Conservation (phyloP, 2,888 invertebrate genomes). For the Corbicula japonica region DNA sequence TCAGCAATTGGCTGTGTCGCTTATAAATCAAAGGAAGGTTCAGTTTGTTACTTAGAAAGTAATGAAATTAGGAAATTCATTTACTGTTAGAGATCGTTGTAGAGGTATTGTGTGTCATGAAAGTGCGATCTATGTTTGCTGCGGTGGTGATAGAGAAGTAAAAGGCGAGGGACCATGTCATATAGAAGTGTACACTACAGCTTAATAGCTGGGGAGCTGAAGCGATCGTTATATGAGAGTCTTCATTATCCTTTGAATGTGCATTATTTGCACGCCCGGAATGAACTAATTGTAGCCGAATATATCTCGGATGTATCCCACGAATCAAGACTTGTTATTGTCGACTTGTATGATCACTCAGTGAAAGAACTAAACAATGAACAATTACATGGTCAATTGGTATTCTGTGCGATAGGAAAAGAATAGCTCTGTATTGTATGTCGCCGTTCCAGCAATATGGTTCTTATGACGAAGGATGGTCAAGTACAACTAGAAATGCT, state of each 20-base stretch:
- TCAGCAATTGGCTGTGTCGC: not conserved
- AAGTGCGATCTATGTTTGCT: slow-evolving; percentile 6
- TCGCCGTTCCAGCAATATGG: not conserved
- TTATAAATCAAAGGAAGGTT: not conserved
- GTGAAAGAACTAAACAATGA: not conserved
- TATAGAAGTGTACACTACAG: slow-evolving; percentile 3
- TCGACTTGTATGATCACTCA: not conserved
- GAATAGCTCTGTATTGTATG: not conserved
- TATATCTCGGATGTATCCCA: not conserved
- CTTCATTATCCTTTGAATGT: not conserved
- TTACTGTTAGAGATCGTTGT: slow-evolving; percentile 2
- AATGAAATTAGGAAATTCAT: not conserved
- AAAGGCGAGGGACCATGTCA: not conserved
- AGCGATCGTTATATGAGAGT: not conserved
- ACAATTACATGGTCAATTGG: not conserved
- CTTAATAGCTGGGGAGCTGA: not conserved
- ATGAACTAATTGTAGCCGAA: not conserved
- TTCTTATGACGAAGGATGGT: not conserved
- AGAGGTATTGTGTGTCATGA: not conserved
- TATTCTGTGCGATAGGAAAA: not conserved
- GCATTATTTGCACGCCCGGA: not conserved
- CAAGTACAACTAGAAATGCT: not conserved
- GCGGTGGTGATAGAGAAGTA: not conserved
- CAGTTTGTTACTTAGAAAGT: not conserved
- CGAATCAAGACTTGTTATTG: not conserved